These are phyloP conservation scores for Plutomurus gul DNA, from an alignment of 1,140 invertebrate species.

Conservation along the genomic window DNA sequence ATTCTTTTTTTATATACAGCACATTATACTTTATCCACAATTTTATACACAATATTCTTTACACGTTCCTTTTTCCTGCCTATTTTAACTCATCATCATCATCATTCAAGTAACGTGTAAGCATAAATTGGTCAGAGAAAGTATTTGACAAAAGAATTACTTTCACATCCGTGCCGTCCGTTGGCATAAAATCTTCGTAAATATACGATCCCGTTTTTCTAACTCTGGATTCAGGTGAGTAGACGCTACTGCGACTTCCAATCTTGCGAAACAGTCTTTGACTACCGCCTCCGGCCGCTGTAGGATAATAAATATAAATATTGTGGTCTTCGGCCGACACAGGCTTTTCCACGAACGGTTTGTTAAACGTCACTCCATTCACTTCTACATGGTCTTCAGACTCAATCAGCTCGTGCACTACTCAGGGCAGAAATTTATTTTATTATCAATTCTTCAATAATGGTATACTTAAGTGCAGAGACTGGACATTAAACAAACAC, in stretches of 20 bases:
- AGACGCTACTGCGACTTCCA: slow-evolving; percentile 96
- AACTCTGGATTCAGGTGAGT: slow-evolving; percentile 93
- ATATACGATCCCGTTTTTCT: slow-evolving; percentile 95
- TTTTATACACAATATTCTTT: no score
- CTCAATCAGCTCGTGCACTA: slow-evolving; percentile 91
- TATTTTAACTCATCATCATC: no score
- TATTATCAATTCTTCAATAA: no score
- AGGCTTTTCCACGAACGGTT: slow-evolving; percentile 99
- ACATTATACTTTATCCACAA: no score
- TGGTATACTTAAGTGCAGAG: no score
- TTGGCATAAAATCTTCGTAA: slow-evolving; percentile 99
- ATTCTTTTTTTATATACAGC: no score
- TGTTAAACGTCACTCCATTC: slow-evolving; percentile 95
- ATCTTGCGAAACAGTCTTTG: slow-evolving; percentile 98
- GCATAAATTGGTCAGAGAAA: no score
- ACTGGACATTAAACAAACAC: no score
- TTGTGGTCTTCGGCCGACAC: slow-evolving; percentile 99
- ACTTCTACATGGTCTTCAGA: slow-evolving; percentile 99
- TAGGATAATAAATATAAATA: slow-evolving; percentile 99
- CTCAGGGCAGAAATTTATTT: no score
- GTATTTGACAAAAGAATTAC: slow-evolving; percentile 58
- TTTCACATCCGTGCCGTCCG: slow-evolving; percentile 94
- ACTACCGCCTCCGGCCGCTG: slow-evolving; percentile 95
- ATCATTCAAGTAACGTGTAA: no score
- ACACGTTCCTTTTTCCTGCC: no score